A percentile compares a stretch with the other conserved stretches of the same genome.
Conservation (phyloP, 2,888 invertebrate genomes). For the Coleophora deauratella region DNA sequence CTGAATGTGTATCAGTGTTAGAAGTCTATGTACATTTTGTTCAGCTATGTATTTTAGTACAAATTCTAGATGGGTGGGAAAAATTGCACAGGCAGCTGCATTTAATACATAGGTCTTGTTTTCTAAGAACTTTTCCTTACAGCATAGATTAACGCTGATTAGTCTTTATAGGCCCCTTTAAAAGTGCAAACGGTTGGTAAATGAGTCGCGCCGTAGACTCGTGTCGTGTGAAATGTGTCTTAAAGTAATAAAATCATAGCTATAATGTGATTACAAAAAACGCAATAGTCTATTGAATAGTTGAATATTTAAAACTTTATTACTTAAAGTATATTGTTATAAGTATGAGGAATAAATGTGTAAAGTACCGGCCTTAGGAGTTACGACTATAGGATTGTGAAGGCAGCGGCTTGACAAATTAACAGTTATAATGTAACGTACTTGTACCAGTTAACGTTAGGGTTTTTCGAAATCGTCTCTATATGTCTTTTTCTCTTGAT, state of each 20-base stretch:
- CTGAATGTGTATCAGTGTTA: too few species aligned
- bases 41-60: too few species aligned
- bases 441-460: conserved; percentile 53
- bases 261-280: conserved; percentile 46
- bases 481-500: conserved; percentile 65
- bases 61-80: too few species aligned
- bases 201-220: too few species aligned
- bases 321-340: conserved; percentile 65
- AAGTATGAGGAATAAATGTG: conserved; percentile 48
- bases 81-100: too few species aligned
- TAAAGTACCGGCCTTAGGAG: conserved; percentile 70
- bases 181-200: too few species aligned
- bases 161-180: too few species aligned
- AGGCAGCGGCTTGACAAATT: conserved; percentile 54
- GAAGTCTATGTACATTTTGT: too few species aligned
- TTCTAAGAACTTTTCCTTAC: too few species aligned
- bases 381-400: conserved; percentile 52
- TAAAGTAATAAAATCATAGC: conserved; percentile 9
- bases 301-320: conserved; percentile 58
- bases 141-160: too few species aligned
- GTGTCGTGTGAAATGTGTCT: conserved; percentile 9
- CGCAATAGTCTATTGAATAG: conserved; percentile 57
- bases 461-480: conserved; percentile 64
- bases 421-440: too few species aligned
- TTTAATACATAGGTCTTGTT: too few species aligned